Percentiles rank a stretch among this genome's conserved stretches.
phyloP scores from a whole-genome alignment of 2,797 vertebrate species.

The Parauchenoglanis punctatus region DNA sequence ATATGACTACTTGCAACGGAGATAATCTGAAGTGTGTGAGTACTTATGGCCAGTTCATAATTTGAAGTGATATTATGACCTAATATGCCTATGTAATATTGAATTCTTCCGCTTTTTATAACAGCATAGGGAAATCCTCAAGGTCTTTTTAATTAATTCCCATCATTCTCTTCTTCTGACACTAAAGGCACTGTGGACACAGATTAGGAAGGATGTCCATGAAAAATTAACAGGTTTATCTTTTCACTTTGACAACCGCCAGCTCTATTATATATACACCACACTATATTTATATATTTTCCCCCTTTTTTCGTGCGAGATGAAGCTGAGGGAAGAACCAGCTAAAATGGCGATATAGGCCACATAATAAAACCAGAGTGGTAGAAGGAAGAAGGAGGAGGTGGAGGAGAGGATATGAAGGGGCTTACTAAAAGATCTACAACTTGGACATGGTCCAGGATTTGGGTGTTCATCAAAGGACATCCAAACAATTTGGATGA shows the following conservation, averaged over 20 bases:
- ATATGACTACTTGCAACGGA: conserved; percentile 31
- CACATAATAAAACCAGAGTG: conserved; percentile 76
- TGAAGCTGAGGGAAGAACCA: conserved; percentile 69
- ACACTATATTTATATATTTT: conserved; percentile 36
- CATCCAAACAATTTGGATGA: conserved; percentile 36
- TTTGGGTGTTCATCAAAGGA: conserved; percentile 26
- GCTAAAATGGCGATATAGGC: conserved; percentile 74
- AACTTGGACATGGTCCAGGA: not conserved
- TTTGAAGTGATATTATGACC: conserved; percentile 54
- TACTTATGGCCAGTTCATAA: conserved; percentile 49
- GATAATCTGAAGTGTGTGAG: conserved; percentile 44
- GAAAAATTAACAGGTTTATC: conserved; percentile 83
- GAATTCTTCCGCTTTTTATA: conserved; percentile 54
- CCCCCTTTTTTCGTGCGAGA: conserved; percentile 67
- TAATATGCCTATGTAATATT: conserved; percentile 52
- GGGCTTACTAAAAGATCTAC: not conserved
- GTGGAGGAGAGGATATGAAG: not conserved
- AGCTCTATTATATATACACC: conserved; percentile 66
- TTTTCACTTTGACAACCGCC: conserved; percentile 72
- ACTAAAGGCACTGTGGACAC: conserved; percentile 74
- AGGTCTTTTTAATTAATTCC: conserved; percentile 63
- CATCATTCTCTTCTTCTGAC: conserved; percentile 61
- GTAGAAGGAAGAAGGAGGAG: conserved; percentile 12
- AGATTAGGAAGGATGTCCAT: conserved; percentile 77
- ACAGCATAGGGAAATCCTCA: conserved; percentile 52